Evolutionary conservation across 2,113 vertebrate species (phyloP).

Genomic region (Chinchilla lanigera): DNA sequence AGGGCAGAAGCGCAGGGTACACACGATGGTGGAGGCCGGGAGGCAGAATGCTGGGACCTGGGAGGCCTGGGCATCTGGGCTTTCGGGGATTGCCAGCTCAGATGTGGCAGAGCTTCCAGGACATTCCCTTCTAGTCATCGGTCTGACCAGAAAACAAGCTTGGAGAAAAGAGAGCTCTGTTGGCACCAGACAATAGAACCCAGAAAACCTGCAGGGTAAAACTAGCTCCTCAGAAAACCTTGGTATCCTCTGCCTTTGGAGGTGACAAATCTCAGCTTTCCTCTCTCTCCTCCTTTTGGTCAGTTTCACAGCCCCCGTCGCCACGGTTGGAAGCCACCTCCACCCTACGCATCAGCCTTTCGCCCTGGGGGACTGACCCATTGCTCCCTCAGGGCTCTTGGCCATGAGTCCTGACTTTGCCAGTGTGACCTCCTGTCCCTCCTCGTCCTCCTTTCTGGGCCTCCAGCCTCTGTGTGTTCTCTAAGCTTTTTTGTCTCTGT

Average conservation of each 20-base stretch:
- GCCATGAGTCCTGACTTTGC: neutral
- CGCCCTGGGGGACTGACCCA: neutral
- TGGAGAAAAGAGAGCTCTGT: neutral
- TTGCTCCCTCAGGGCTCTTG: neutral
- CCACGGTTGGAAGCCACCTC: neutral
- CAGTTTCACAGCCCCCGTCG: neutral
- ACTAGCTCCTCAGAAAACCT: neutral
- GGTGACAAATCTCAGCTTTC: neutral
- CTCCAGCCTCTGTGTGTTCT: neutral
- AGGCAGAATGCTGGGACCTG: neutral
- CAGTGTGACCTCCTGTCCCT: fast-evolving
- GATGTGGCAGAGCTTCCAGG: neutral
- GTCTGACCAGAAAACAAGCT: neutral
- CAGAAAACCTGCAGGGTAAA: neutral
- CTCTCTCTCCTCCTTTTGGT: neutral
- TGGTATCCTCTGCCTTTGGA: neutral
- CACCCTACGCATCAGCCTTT: neutral
- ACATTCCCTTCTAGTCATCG: neutral
- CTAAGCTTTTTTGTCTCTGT: neutral
- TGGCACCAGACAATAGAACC: neutral
- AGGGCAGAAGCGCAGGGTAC: neutral
- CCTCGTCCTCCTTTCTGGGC: neutral
- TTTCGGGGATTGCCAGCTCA: neutral
- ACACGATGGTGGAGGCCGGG: neutral
- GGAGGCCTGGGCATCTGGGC: too few relatives aligned